Evolutionary conservation across 2,113 vertebrate genomes (phyloP).

Genomic region (Proterorhinus semilunaris): DNA sequence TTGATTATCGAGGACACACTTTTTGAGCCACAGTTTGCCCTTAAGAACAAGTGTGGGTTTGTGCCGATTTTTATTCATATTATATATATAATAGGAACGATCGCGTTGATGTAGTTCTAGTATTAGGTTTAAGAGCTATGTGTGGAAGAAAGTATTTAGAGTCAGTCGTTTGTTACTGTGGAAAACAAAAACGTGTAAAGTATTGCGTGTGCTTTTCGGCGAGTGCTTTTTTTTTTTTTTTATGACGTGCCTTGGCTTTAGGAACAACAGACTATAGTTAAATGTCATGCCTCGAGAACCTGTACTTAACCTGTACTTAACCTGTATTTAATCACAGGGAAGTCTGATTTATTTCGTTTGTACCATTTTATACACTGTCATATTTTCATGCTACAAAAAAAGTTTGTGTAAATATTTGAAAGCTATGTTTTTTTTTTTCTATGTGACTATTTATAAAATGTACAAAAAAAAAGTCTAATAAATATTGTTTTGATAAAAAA

Average conservation of each 20-base stretch:
- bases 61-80: conserved; percentile 8
- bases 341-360: conserved; percentile 16
- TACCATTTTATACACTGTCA: conserved; percentile 25
- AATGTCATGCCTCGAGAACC: conserved; percentile 11
- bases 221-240: background rate
- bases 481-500: conserved; percentile 50
- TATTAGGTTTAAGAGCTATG: background rate
- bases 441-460: conserved; percentile 62
- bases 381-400: conserved; percentile 9
- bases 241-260: conserved; percentile 32
- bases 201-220: background rate
- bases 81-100: background rate
- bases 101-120: conserved; percentile 7
- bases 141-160: conserved; percentile 5
- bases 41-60: background rate
- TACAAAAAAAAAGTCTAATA: conserved; percentile 48
- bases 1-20: conserved; percentile 2
- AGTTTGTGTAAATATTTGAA: conserved; percentile 44
- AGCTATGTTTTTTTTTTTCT: conserved; percentile 37
- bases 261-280: background rate
- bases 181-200: background rate
- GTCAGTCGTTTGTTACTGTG: conserved; percentile 1
- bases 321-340: background rate
- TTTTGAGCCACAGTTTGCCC: background rate
- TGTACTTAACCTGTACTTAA: too few species aligned